A percentile compares a stretch with the other conserved stretches of the same genome.
phyloP scores from a whole-genome alignment of 2,113 vertebrate genomes.

The Rhinoptilus africanus region DNA sequence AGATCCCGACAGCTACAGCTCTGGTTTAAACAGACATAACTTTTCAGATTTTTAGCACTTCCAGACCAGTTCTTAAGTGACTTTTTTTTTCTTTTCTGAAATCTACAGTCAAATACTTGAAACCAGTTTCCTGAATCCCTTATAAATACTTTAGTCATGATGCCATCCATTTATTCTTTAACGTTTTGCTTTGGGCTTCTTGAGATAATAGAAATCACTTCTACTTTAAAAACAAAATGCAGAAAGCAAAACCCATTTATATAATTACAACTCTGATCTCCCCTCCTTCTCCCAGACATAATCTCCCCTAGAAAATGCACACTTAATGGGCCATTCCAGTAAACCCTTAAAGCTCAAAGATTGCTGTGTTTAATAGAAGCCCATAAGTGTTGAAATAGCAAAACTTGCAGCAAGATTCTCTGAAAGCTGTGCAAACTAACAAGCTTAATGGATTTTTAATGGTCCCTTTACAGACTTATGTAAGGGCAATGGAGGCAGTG shows the following conservation, averaged over 20 bases:
- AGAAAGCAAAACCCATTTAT: constrained; percentile 51
- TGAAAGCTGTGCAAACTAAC: constrained; percentile 60
- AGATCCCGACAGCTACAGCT: background rate
- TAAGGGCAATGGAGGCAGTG: constrained; percentile 2
- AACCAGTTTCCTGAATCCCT: background rate
- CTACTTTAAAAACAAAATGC: constrained; percentile 57
- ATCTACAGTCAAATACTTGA: background rate
- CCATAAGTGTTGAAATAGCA: constrained; percentile 22
- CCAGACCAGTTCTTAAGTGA: background rate
- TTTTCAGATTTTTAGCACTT: constrained; percentile 15
- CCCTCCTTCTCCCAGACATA: background rate
- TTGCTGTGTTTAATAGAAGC: constrained; percentile 28
- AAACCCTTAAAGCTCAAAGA: constrained; percentile 38
- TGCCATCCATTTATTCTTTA: background rate
- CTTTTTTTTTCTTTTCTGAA: background rate
- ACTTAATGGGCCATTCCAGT: constrained; percentile 45
- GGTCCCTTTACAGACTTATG: constrained; percentile 37
- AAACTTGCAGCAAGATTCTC: constrained; percentile 35
- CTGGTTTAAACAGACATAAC: background rate
- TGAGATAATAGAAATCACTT: constrained; percentile 54
- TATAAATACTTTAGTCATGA: constrained; percentile 8
- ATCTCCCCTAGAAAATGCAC: constrained; percentile 22
- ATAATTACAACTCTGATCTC: constrained; percentile 27
- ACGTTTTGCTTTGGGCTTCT: constrained; percentile 49
- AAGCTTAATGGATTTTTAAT: constrained; percentile 68